phyloP scores from a whole-genome alignment of 2,888 invertebrate genomes.

The Eupithecia centaureata region DNA sequence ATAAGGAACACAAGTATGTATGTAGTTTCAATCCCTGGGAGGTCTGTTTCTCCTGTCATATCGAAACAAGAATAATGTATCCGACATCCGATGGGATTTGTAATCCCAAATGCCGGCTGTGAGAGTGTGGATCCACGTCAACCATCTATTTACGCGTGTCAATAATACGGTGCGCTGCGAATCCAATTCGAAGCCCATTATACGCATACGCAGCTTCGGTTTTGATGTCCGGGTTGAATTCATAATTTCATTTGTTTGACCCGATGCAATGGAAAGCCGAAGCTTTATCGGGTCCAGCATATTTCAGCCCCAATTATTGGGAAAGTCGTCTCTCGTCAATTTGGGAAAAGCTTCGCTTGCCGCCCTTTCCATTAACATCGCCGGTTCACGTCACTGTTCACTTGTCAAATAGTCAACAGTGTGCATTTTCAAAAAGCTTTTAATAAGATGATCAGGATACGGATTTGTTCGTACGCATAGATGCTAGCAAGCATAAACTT shows the following conservation, averaged over 20 bases:
- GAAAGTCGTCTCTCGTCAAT: constrained; percentile 59
- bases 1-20: neutral
- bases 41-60: constrained; percentile 16
- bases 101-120: constrained; percentile 57
- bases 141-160: constrained; percentile 59
- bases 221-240: constrained; percentile 27
- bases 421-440: neutral
- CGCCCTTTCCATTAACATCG: constrained; percentile 50
- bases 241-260: constrained; percentile 23
- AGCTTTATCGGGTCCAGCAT: constrained; percentile 21
- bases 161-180: constrained; percentile 56
- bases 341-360: constrained; percentile 42
- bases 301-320: constrained; percentile 63
- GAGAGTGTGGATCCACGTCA: constrained; percentile 55
- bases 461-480: neutral
- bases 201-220: constrained; percentile 24
- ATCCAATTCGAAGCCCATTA: constrained; percentile 42
- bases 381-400: constrained; percentile 43
- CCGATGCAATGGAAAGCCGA: neutral
- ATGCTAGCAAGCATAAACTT: neutral
- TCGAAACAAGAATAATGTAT: constrained; percentile 59
- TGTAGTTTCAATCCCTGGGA: neutral
- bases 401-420: constrained; percentile 19
- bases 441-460: neutral
- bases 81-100: constrained; percentile 73